Evolutionary conservation across 2,888 invertebrate genomes (phyloP).

Genomic region (Caenorhabditis sp.): DNA sequence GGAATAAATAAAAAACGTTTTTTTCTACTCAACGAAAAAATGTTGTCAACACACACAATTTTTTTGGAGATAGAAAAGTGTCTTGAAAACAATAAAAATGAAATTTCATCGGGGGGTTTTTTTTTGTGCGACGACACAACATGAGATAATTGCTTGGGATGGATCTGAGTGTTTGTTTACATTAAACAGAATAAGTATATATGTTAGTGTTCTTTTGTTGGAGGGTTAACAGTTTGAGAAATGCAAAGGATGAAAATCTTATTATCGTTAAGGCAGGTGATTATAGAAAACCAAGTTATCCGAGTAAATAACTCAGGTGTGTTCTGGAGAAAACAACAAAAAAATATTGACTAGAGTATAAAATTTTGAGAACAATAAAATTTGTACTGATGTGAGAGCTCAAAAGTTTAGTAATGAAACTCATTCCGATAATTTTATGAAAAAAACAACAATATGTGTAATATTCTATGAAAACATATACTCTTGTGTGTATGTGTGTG

Average conservation of each 20-base stretch:
- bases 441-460: too few relatives aligned
- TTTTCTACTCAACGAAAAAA: background rate
- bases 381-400: too few relatives aligned
- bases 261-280: too few relatives aligned
- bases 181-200: background rate
- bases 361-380: too few relatives aligned
- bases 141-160: background rate
- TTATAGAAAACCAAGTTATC: background rate
- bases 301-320: background rate
- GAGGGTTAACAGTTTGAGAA: too few relatives aligned
- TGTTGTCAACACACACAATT: background rate
- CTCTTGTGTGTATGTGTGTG: too few relatives aligned
- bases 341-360: background rate
- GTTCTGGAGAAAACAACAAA: background rate
- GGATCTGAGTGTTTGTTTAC: background rate
- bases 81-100: background rate
- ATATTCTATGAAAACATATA: too few relatives aligned
- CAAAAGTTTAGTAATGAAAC: too few relatives aligned
- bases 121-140: background rate
- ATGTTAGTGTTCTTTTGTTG: background rate
- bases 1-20: conserved; percentile 1
- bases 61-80: background rate
- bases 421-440: too few relatives aligned
- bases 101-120: background rate
- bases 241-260: too few relatives aligned